Evolutionary conservation across 2,113 vertebrate genomes (phyloP).

Genomic region (Tychaedon coryphoeus): DNA sequence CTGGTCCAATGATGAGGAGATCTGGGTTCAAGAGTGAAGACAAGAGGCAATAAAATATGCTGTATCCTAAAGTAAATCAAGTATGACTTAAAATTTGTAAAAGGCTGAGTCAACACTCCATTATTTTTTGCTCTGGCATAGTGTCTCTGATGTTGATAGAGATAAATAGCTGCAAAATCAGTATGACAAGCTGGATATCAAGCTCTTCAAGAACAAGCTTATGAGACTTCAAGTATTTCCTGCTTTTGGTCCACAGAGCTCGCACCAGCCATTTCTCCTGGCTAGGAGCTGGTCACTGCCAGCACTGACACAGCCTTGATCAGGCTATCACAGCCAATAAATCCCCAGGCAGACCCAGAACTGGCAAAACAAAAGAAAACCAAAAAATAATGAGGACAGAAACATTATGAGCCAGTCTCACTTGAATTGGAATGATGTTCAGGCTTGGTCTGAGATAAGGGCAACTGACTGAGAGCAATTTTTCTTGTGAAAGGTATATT

Average conservation of each 20-base stretch:
- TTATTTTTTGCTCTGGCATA: neutral
- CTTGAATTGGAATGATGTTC: neutral
- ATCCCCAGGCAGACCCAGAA: neutral
- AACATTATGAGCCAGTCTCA: neutral
- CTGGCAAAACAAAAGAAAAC: neutral
- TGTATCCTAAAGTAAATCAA: neutral
- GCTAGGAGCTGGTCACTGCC: neutral
- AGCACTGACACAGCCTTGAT: neutral
- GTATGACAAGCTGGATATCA: neutral
- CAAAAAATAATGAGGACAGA: neutral
- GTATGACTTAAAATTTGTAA: neutral
- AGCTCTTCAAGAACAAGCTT: neutral
- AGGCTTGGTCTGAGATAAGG: slow-evolving; percentile 5
- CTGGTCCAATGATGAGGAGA: neutral
- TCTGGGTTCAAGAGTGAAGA: neutral
- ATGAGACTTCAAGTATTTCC: neutral
- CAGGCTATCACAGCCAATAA: neutral
- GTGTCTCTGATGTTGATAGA: neutral
- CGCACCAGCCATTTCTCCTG: neutral
- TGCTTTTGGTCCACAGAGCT: neutral
- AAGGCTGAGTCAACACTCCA: neutral
- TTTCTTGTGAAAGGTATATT: neutral
- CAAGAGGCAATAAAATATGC: neutral
- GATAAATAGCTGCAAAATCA: neutral
- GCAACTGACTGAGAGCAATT: neutral